These are phyloP conservation scores for Polylopha cassiicola DNA, from an alignment of 2,888 invertebrate genomes.

Conservation along the genomic window DNA sequence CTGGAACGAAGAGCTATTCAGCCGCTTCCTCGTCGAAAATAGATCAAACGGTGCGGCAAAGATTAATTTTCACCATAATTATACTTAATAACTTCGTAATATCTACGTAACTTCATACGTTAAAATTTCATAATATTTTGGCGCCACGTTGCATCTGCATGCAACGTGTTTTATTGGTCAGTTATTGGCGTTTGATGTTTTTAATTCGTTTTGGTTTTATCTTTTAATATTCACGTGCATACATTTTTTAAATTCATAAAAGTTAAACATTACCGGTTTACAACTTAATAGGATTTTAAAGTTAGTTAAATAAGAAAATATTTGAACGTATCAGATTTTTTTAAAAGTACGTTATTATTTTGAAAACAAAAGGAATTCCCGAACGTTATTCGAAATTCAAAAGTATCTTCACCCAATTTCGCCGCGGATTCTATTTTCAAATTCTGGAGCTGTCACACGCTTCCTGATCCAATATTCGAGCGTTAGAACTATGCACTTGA, in stretches of 20 bases:
- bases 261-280: too few species aligned
- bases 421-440: conserved; percentile 58
- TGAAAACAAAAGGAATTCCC: conserved; percentile 1
- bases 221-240: too few species aligned
- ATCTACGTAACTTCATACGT: conserved; percentile 25
- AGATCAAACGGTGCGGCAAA: conserved; percentile 54
- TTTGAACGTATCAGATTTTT: conserved; percentile 4
- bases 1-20: too few species aligned
- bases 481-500: conserved; percentile 33
- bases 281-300: too few species aligned
- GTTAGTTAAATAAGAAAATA: background rate
- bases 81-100: conserved; percentile 43
- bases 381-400: conserved; percentile 8
- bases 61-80: conserved; percentile 57
- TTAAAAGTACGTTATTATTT: background rate
- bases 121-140: conserved; percentile 33
- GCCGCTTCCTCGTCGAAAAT: conserved; percentile 54
- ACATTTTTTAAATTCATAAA: too few species aligned
- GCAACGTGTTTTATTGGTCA: conserved; percentile 23
- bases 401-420: conserved; percentile 51
- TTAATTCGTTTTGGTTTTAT: conserved; percentile 17
- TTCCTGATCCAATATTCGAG: conserved; percentile 53
- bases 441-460: conserved; percentile 51
- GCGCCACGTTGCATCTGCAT: too few species aligned
- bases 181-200: conserved; percentile 29